Evolutionary conservation across 2,797 vertebrate species (phyloP).

Genomic region (Gadopsis bispinosus): DNA sequence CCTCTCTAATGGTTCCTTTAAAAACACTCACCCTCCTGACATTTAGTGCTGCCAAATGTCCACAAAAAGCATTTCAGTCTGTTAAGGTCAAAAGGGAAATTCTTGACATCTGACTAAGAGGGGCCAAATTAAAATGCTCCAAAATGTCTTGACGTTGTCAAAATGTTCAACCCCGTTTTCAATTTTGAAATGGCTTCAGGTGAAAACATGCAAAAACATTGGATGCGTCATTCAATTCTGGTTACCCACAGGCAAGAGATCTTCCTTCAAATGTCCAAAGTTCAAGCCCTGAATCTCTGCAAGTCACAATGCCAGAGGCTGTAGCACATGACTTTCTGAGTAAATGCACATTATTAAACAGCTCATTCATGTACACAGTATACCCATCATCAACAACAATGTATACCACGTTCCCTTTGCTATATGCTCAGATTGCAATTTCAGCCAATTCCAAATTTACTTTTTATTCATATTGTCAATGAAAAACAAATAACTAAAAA

Average conservation of each 20-base stretch:
- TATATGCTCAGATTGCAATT: not conserved
- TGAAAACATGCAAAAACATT: not conserved
- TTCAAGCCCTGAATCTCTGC: not conserved
- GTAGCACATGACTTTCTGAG: not conserved
- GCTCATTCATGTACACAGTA: not conserved
- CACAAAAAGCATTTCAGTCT: slow-evolving; percentile 26
- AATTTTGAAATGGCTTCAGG: slow-evolving; percentile 20
- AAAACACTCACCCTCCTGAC: slow-evolving; percentile 40
- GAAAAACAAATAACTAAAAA: not conserved
- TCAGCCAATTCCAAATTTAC: not conserved
- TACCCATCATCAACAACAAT: not conserved
- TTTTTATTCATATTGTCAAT: not conserved
- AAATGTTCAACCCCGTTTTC: not conserved
- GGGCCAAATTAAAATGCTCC: slow-evolving; percentile 27
- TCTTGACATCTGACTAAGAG: slow-evolving; percentile 19
- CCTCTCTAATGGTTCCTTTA: slow-evolving; percentile 21
- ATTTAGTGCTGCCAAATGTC: slow-evolving; percentile 40
- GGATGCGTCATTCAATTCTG: slow-evolving; percentile 3
- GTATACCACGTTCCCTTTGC: not conserved
- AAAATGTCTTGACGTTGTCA: slow-evolving; percentile 5
- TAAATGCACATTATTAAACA: not conserved
- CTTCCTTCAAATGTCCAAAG: slow-evolving; percentile 10
- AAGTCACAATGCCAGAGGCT: not conserved
- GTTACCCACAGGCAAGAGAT: not conserved
- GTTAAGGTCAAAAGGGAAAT: slow-evolving; percentile 45